Conservation (phyloP, 2,113 vertebrate genomes). For the Brachyhypopomus occidentalis region DNA sequence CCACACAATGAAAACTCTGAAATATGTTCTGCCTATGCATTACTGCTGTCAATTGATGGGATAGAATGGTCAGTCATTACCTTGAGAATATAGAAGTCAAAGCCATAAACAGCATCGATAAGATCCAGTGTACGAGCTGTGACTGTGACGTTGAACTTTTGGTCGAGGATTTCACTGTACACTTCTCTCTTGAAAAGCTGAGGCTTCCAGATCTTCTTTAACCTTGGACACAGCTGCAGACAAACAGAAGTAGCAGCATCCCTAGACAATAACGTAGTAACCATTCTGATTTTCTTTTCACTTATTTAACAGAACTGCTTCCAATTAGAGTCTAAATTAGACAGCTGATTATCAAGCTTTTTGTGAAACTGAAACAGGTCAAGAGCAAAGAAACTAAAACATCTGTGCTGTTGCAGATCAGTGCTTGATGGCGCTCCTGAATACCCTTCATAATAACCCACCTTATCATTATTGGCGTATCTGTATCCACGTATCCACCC, state of each 20-base stretch:
- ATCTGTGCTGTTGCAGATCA: neutral
- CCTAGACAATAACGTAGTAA: too few species aligned
- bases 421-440: neutral
- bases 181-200: constrained; percentile 85
- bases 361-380: too few species aligned
- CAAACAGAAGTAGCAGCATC: neutral
- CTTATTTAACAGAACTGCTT: too few species aligned
- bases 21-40: neutral
- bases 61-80: constrained; percentile 59
- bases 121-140: constrained; percentile 87
- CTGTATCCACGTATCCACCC: constrained; percentile 84
- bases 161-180: constrained; percentile 93
- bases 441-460: constrained; percentile 59
- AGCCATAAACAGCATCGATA: constrained; percentile 86
- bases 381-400: too few species aligned
- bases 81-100: constrained; percentile 95
- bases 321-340: too few species aligned
- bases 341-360: too few species aligned
- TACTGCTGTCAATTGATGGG: too few species aligned
- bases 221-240: constrained; percentile 78
- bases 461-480: constrained; percentile 87
- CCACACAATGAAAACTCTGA: neutral
- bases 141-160: constrained; percentile 81
- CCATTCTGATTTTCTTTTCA: too few species aligned
- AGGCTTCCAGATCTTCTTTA: constrained; percentile 89